Base-by-base conservation (phyloP, 2,113 vertebrate genomes). In the Thunnus maccoyii region DNA sequence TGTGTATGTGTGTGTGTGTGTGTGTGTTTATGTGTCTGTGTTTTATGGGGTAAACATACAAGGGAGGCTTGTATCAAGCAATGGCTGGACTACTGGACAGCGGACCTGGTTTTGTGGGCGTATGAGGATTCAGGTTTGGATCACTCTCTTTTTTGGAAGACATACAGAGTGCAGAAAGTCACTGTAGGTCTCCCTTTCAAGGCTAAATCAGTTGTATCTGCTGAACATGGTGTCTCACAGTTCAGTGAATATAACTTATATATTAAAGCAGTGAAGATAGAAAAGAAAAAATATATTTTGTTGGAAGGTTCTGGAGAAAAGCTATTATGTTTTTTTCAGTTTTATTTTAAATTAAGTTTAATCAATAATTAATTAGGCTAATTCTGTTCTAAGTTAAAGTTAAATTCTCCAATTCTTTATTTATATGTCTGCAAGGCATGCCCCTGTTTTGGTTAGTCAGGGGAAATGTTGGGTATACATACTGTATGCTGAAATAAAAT, bases 1-100 rank as follows among this genome's bases (percentile, higher is more conserved):
- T 86, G 48, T 20, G 44, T 61, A 65, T 17, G n/a, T 51, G 67
- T 41, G 36, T 82, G 54, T 78, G 51, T 86, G 48, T 20, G 44
- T 61, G 70, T 17, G n/a, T 51, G 67, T 41, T 5, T 82, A 48
- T 78, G 51, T 86, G 48, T 20, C 30, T 61, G 70, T 51, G 67
- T 41, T 61, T 82, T 72, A 74, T 68, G 22, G 57, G 10, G 22
- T 69, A 52, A 72, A 62, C 51, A 72, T 55, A 50, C 22, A 3
- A 50, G 50, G 12, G 69, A 74, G 57, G 36, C 46, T 36, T 54
- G 30, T 61, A 70, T 62, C 48, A 81, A 25, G 18, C 25, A 60
- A 50, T 1, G 27, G 22, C 41, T 27, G 22, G 2, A 15, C 50
- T 52, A 47, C 15, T 66, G 41, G 25, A 72, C 30, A 46, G 44